Evolutionary conservation across 2,888 invertebrate genomes (phyloP).

Genomic region (Torymus texanus): DNA sequence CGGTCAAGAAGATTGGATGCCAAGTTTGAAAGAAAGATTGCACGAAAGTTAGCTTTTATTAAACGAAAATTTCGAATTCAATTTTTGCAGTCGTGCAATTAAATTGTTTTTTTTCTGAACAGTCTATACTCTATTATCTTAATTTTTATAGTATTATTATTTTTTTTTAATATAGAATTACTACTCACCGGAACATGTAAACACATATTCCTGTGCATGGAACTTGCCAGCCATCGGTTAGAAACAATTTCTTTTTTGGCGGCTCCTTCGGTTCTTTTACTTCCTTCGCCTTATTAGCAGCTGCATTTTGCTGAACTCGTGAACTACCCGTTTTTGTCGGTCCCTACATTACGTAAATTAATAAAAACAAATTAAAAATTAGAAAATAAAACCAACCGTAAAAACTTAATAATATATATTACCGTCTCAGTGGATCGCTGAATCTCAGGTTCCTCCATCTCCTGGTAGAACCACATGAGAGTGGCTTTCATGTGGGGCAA

Average conservation of each 20-base stretch:
- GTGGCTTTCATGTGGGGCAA: slow-evolving; percentile 90
- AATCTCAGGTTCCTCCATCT: slow-evolving; percentile 83
- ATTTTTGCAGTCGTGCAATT: too few species aligned
- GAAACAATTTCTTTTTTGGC: slow-evolving; percentile 85
- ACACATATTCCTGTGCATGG: slow-evolving; percentile 89
- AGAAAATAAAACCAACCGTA: not conserved
- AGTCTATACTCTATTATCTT: too few species aligned
- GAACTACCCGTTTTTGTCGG: slow-evolving; percentile 62
- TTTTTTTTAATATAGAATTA: not conserved
- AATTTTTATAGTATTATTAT: too few species aligned
- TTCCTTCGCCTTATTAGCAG: slow-evolving; percentile 74
- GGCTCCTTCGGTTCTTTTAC: slow-evolving; percentile 71
- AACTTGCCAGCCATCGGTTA: slow-evolving; percentile 90
- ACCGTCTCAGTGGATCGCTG: slow-evolving; percentile 72
- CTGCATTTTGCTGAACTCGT: slow-evolving; percentile 63
- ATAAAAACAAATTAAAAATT: not conserved
- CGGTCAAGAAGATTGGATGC: not conserved
- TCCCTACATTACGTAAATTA: slow-evolving; percentile 44
- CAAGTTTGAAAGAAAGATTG: not conserved
- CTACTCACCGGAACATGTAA: slow-evolving; percentile 83
- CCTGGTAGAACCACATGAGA: slow-evolving; percentile 92
- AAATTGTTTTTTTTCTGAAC: too few species aligned
- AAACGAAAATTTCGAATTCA: too few species aligned
- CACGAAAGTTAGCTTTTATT: too few species aligned
- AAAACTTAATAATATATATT: slow-evolving; percentile 44